Percentiles rank a stretch among this genome's conserved stretches.
Evolutionary conservation across 2,113 vertebrate genomes (phyloP).

Genomic region (Corapipo altera): DNA sequence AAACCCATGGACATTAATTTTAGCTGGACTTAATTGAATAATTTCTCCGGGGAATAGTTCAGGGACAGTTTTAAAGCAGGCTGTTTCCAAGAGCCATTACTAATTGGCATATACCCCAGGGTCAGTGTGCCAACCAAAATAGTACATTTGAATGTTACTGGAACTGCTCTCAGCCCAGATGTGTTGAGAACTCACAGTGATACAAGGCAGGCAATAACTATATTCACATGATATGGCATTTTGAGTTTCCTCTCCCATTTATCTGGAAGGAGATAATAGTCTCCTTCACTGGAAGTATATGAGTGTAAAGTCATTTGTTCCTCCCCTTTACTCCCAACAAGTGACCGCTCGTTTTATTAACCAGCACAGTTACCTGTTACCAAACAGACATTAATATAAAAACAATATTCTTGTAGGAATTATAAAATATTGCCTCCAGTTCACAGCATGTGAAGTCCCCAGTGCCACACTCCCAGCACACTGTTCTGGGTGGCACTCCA

Average conservation of each 20-base stretch:
- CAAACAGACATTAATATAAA: neutral
- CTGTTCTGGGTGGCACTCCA: neutral
- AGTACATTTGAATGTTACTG: conserved; percentile 79
- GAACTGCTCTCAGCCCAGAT: conserved; percentile 81
- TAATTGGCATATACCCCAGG: conserved; percentile 81
- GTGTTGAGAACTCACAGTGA: conserved; percentile 78
- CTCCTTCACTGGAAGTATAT: conserved; percentile 49
- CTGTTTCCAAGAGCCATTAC: conserved; percentile 86
- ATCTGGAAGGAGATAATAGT: conserved; percentile 68
- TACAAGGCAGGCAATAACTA: conserved; percentile 78
- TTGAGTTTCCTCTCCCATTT: conserved; percentile 61
- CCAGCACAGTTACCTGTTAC: neutral
- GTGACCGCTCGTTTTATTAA: neutral
- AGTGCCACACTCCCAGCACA: neutral
- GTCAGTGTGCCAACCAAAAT: conserved; percentile 85
- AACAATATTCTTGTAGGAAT: neutral
- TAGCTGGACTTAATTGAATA: conserved; percentile 87
- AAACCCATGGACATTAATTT: conserved; percentile 83
- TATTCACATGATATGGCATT: conserved; percentile 76
- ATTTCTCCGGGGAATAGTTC: conserved; percentile 83
- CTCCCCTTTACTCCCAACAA: neutral
- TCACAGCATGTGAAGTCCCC: neutral
- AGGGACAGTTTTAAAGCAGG: conserved; percentile 75
- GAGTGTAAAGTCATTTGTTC: neutral
- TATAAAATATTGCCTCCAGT: neutral